phyloP scores from a whole-genome alignment of 1,140 invertebrate genomes.

The Orussus abietinus region DNA sequence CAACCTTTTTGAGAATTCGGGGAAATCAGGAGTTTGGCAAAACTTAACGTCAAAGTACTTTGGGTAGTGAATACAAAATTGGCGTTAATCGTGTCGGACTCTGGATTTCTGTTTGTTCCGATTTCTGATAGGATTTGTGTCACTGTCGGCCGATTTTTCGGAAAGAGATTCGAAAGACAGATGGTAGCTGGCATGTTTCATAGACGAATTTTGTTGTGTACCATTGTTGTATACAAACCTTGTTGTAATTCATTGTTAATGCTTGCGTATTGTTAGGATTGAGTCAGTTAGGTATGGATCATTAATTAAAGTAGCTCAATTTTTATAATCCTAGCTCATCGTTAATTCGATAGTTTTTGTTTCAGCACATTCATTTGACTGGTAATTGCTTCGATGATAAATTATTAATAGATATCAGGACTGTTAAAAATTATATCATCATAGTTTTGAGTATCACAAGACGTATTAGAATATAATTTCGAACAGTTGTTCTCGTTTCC shows the following conservation, averaged over 20 bases:
- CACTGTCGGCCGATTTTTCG: no score
- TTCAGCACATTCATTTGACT: constrained; percentile 48
- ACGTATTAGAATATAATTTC: constrained; percentile 18
- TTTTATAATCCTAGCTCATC: constrained; percentile 47
- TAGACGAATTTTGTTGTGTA: constrained; percentile 50
- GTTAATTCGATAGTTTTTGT: constrained; percentile 47
- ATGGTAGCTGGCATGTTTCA: constrained; percentile 43
- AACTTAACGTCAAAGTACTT: no score
- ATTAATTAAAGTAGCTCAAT: constrained; percentile 51
- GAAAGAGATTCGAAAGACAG: constrained; percentile 43
- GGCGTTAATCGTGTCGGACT: no score
- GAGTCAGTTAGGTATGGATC: constrained; percentile 56
- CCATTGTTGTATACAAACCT: constrained; percentile 54
- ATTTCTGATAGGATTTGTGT: no score
- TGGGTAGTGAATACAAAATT: no score
- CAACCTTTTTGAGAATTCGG: no score
- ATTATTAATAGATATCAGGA: constrained; percentile 1
- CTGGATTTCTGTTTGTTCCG: no score
- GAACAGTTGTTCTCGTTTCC: constrained; percentile 12
- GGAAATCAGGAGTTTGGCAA: no score
- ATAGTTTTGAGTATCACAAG: no score
- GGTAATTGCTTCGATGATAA: constrained; percentile 34
- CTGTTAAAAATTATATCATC: neutral
- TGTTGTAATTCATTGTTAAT: constrained; percentile 57
- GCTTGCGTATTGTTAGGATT: constrained; percentile 57